A percentile compares a stretch with the other conserved stretches of the same genome.
Conservation (phyloP, 2,888 invertebrate genomes). For the Tryphoninae sp. region DNA sequence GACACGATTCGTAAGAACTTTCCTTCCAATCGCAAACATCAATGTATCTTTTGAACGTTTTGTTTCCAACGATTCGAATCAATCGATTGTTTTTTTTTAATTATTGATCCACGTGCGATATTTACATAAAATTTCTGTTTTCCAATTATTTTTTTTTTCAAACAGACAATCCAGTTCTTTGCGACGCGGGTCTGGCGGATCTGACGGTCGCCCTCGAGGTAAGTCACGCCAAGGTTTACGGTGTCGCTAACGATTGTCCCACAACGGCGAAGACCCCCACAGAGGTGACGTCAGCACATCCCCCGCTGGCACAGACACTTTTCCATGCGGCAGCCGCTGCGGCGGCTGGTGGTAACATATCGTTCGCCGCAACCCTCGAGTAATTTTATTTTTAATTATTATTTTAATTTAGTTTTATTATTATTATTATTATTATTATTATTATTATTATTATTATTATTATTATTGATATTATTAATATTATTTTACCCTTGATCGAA, state of each 20-base stretch:
- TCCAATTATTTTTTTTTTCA: constrained; percentile 35
- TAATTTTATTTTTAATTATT: constrained; percentile 63
- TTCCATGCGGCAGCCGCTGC: constrained; percentile 76
- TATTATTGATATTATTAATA: constrained; percentile 41
- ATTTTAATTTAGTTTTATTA: constrained; percentile 27
- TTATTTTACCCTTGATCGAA: constrained; percentile 32
- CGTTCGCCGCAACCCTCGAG: constrained; percentile 80
- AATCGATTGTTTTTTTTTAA: neutral
- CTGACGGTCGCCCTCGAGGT: constrained; percentile 87
- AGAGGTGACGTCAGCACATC: constrained; percentile 68
- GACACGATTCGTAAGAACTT: too few species aligned
- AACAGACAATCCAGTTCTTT: constrained; percentile 91
- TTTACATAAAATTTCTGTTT: neutral
- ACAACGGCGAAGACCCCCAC: constrained; percentile 69
- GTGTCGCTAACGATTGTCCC: constrained; percentile 83
- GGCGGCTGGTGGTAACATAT: constrained; percentile 78
- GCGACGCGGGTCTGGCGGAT: constrained; percentile 88
- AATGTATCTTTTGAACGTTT: neutral
- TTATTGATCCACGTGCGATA: neutral
- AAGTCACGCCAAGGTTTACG: constrained; percentile 88
- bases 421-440: constrained; percentile 13
- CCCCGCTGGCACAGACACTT: constrained; percentile 75
- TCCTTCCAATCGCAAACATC: too few species aligned
- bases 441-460: constrained; percentile 46
- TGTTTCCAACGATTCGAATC: neutral